Conservation (phyloP, 2,888 invertebrate genomes). For the Hedya salicella region DNA sequence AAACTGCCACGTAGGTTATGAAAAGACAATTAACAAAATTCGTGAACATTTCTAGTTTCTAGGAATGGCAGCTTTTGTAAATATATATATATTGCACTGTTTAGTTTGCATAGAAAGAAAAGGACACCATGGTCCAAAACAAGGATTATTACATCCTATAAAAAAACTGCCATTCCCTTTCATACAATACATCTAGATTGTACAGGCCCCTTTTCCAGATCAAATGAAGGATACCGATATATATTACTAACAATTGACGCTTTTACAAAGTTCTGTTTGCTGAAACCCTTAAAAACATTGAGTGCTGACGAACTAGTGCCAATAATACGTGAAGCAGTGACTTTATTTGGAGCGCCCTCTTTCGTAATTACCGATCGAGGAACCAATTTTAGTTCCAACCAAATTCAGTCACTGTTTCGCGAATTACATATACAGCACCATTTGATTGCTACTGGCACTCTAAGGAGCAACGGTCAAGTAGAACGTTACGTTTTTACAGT, state of each 20-base stretch:
- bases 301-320: not conserved
- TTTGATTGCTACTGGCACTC: conserved; percentile 7
- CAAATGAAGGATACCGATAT: conserved; percentile 20
- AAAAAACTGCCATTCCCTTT: conserved; percentile 27
- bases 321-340: conserved; percentile 45
- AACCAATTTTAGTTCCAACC: conserved; percentile 43
- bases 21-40: not conserved
- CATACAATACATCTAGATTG: conserved; percentile 33
- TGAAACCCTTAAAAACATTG: conserved; percentile 2
- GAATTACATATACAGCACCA: conserved; percentile 15
- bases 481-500: conserved; percentile 14
- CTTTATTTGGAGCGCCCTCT: conserved; percentile 44
- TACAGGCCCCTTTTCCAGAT: conserved; percentile 20
- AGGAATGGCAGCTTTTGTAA: conserved; percentile 23
- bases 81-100: conserved; percentile 27
- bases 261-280: conserved; percentile 24
- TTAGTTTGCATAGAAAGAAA: conserved; percentile 16
- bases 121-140: conserved; percentile 26
- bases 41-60: conserved; percentile 21
- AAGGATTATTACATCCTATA: conserved; percentile 28
- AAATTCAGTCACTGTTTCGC: not conserved
- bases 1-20: conserved; percentile 26
- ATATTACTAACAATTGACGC: conserved; percentile 12
- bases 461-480: conserved; percentile 6
- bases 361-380: conserved; percentile 45